These are phyloP conservation scores for Chionis minor DNA, from an alignment of 2,113 vertebrate species.

Conservation along the genomic window DNA sequence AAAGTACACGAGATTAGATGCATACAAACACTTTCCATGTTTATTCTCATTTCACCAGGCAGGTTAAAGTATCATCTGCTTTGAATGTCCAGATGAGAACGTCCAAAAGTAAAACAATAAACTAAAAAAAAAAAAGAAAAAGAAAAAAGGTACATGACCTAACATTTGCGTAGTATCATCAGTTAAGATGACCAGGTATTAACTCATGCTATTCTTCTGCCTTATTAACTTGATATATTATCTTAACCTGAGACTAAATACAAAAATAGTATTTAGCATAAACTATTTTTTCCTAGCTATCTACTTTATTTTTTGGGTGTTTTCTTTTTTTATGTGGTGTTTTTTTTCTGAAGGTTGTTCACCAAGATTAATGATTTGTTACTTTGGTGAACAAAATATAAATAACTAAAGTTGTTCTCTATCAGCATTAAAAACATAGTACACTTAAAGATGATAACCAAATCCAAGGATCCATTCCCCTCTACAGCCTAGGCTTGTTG, in stretches of 20 bases:
- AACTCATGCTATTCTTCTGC: background rate
- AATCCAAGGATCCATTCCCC: background rate
- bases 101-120: background rate
- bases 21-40: background rate
- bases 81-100: background rate
- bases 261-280: background rate
- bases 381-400: background rate
- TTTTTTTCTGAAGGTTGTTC: background rate
- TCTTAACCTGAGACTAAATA: background rate
- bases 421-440: background rate
- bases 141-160: background rate
- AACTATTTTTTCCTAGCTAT: background rate
- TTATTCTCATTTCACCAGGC: background rate
- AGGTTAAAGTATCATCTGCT: background rate
- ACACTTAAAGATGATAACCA: background rate
- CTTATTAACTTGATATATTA: background rate
- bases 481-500: background rate
- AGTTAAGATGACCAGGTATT: background rate
- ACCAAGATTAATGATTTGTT: background rate
- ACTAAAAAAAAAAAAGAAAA: background rate
- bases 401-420: background rate
- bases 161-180: background rate
- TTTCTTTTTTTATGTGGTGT: background rate
- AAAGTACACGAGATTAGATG: background rate
- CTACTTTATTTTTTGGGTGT: background rate